These are phyloP conservation scores for Stichopus horrens DNA, from an alignment of 53 echinoderm and acorn worm species.

Conservation along the genomic window DNA sequence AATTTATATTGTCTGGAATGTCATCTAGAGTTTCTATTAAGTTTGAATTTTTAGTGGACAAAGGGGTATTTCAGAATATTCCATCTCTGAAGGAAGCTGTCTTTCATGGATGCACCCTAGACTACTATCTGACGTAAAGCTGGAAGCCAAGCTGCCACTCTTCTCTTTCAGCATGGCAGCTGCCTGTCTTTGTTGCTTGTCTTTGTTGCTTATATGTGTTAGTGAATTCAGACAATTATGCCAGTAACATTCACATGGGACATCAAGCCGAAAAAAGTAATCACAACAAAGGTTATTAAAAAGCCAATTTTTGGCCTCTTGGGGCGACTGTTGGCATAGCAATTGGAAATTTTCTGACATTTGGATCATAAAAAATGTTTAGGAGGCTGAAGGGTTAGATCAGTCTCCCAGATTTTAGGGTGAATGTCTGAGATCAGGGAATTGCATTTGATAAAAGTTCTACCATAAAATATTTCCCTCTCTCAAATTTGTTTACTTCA, in stretches of 20 bases:
- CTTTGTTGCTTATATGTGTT: not conserved
- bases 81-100: too few species aligned
- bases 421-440: not conserved
- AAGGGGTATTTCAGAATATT: too few species aligned
- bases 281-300: constrained; percentile 44
- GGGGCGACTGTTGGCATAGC: constrained; percentile 8
- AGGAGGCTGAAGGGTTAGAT: constrained; percentile 20
- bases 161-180: not conserved
- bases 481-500: too few species aligned
- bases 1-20: too few species aligned
- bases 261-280: constrained; percentile 3
- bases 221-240: constrained; percentile 1
- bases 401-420: not conserved
- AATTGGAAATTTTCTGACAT: not conserved
- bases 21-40: too few species aligned
- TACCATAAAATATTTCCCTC: too few species aligned
- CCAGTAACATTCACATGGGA: constrained; percentile 22
- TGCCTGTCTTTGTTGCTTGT: not conserved
- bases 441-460: too few species aligned
- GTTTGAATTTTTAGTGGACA: too few species aligned
- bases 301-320: constrained; percentile 17
- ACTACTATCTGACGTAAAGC: too few species aligned
- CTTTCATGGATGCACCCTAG: too few species aligned
- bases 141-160: too few species aligned
- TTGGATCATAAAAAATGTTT: constrained; percentile 22